Conservation (phyloP, 2,113 vertebrate genomes). For the Pangasianodon hypophthalmus region DNA sequence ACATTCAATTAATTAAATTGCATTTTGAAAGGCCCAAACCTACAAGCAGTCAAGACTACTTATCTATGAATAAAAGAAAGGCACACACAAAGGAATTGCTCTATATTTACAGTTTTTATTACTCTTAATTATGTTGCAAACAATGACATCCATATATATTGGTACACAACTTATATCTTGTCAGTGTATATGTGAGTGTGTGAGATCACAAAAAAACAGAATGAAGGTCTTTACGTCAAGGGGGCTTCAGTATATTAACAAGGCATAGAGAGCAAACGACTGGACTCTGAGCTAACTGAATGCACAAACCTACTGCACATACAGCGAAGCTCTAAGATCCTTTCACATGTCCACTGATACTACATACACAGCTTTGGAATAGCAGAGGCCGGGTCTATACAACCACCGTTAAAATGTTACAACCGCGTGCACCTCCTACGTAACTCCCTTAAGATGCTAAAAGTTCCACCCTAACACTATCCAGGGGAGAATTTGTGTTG, state of each 20-base stretch:
- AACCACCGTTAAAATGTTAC: conserved; percentile 43
- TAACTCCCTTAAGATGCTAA: conserved; percentile 22
- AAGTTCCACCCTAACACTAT: conserved; percentile 1
- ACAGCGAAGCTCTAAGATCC: conserved; percentile 41
- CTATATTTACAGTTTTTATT: conserved; percentile 76
- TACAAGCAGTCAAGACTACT: too few species aligned
- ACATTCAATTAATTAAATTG: not conserved
- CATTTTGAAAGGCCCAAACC: not conserved
- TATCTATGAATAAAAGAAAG: conserved; percentile 1
- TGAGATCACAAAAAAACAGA: conserved; percentile 77
- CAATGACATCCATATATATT: conserved; percentile 82
- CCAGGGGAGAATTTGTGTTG: not conserved
- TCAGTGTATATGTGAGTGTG: conserved; percentile 70
- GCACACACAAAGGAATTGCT: not conserved
- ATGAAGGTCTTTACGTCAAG: conserved; percentile 66
- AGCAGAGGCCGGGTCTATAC: conserved; percentile 41
- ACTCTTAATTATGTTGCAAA: conserved; percentile 80
- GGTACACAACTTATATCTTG: conserved; percentile 76
- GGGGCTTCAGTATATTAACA: conserved; percentile 72
- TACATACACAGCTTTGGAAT: conserved; percentile 51
- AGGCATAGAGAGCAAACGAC: conserved; percentile 72
- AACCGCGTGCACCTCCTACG: conserved; percentile 40
- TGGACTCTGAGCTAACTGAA: conserved; percentile 44
- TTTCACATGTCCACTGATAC: conserved; percentile 41
- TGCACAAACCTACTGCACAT: conserved; percentile 47